Evolutionary conservation across 2,113 vertebrate species (phyloP).

Genomic region (Prietella phreatophila): DNA sequence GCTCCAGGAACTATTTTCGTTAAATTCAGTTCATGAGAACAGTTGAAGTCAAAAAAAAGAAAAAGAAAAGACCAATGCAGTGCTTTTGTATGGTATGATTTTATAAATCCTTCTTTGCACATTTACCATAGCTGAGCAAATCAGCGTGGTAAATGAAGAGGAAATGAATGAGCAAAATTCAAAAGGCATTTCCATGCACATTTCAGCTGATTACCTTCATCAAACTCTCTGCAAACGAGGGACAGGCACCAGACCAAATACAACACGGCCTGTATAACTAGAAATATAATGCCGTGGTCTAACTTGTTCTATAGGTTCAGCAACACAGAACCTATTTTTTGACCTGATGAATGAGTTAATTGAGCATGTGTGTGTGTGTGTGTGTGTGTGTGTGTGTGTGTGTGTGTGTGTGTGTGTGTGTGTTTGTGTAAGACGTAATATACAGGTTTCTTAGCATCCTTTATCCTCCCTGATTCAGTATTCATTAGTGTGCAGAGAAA

Average conservation of each 20-base stretch:
- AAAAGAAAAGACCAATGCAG: slow-evolving; percentile 15
- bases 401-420: too few species aligned
- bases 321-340: background rate
- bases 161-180: slow-evolving; percentile 61
- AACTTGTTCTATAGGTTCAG: background rate
- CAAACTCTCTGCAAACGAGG: background rate
- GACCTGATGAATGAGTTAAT: background rate
- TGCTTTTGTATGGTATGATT: slow-evolving; percentile 35
- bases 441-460: slow-evolving; percentile 59
- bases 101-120: slow-evolving; percentile 41
- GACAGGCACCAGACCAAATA: background rate
- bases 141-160: slow-evolving; percentile 48
- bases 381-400: slow-evolving; percentile 19
- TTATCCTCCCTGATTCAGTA: slow-evolving; percentile 63
- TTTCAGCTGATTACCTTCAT: background rate
- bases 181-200: background rate
- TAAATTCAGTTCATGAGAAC: background rate
- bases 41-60: background rate
- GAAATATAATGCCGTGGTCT: background rate
- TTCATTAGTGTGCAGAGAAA: slow-evolving; percentile 52
- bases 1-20: slow-evolving; percentile 2
- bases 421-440: slow-evolving; percentile 44
- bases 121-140: slow-evolving; percentile 54
- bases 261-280: background rate
- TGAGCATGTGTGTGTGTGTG: background rate